Evolutionary conservation across 2,888 invertebrate species (phyloP), one percentile per base, ranked within the genome.

Genomic region (Hirtodrosophila confusa): DNA sequence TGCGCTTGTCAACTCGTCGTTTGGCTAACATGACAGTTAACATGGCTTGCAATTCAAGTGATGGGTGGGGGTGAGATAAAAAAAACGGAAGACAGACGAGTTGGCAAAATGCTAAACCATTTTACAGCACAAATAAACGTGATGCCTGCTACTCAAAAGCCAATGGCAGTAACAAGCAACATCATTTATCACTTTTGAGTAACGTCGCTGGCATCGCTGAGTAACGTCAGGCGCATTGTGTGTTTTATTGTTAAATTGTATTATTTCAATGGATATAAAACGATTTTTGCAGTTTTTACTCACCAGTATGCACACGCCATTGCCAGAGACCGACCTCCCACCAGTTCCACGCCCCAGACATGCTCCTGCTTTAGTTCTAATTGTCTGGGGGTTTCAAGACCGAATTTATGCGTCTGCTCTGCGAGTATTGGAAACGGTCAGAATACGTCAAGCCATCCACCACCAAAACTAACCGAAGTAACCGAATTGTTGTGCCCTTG

Each of bases 11-110:
- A 84, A 61, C 75, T 68, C 70, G 78, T 74, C 72, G 75, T 67
- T 82, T 58, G 83, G 71, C 79, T 73, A 78, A 84, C 84, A 85
- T 87, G 87, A 84, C 87, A 84, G 86, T 60, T 79, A 87, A 87
- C 84, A 84, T 76, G 85, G 85, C 78, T 76, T 61, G 86, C 79
- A 71, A 85, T 87, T 78, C 76, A 80, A 27, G 27, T 31, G 39
- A 51, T 33, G 54, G 47, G 17, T 58, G 53, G 31, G 23, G 6
- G 11, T 29, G n/a, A 17, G 48, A 49, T 62, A 27, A 56, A 53
- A 55, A 57, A 58, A 31, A 27, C 37, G 27, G 35, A 41, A 61
- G 49, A 61, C 41, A 62, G 64, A 55, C 50, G 61, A 64, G 68
- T 55, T 60, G 55, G 54, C 47, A 60, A 65, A 70, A 68, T 78